Percentiles rank a stretch among this genome's conserved stretches.
Evolutionary conservation across 2,797 vertebrate genomes (phyloP).

Genomic region (Acipenser oxyrinchus): DNA sequence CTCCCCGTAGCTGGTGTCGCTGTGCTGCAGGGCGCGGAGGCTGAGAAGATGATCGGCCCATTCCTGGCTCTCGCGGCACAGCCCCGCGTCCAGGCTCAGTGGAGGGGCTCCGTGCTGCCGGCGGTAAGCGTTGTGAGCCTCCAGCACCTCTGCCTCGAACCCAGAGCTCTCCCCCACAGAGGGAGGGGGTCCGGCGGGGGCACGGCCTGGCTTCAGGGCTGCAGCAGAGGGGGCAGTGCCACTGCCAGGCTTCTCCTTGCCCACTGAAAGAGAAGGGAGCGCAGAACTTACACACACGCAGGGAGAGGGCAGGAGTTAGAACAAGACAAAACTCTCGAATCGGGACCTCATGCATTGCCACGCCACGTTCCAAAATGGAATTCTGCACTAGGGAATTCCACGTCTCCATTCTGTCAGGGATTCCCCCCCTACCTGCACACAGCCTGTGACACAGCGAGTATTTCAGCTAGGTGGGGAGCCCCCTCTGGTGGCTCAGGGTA

Average conservation of each 20-base stretch:
- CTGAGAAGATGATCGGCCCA: slow-evolving; percentile 24
- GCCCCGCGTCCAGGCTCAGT: slow-evolving; percentile 9
- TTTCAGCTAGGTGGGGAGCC: background rate
- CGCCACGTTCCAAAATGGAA: too few species aligned
- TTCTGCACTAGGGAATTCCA: background rate
- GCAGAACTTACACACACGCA: background rate
- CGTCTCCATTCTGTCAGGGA: background rate
- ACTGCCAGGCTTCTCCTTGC: background rate
- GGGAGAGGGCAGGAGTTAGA: background rate
- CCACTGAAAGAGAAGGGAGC: background rate
- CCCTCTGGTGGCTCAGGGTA: background rate
- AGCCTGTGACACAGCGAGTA: background rate
- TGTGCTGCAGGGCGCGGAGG: slow-evolving; percentile 26
- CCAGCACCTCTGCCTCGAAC: slow-evolving; percentile 22
- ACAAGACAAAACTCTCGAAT: background rate
- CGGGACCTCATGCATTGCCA: too few species aligned
- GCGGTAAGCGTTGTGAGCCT: slow-evolving; percentile 20
- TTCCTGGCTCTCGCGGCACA: slow-evolving; percentile 22
- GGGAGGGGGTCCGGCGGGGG: background rate
- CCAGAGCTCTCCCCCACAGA: background rate
- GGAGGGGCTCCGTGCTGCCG: slow-evolving; percentile 18
- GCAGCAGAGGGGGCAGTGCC: background rate
- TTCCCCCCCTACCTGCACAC: background rate
- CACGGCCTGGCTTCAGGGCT: background rate
- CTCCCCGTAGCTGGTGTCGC: slow-evolving; percentile 24